A percentile compares a stretch with the other conserved stretches of the same genome.
phyloP scores from a whole-genome alignment of 2,797 vertebrate species.

The Acipenser ruthenus region DNA sequence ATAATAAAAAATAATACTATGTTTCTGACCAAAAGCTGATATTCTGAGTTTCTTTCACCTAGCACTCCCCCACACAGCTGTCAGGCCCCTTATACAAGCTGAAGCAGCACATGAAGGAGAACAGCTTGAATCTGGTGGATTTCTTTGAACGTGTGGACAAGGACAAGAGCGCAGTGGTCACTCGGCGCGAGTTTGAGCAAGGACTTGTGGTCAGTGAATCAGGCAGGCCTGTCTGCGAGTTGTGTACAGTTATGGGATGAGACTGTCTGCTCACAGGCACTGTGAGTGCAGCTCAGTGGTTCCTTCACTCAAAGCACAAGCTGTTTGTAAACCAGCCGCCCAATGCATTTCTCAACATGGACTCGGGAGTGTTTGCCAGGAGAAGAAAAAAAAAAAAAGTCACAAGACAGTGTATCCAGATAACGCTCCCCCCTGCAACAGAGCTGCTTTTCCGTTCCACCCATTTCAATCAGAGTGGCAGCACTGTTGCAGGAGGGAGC shows the following conservation, averaged over 20 bases:
- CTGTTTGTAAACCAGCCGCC: no score
- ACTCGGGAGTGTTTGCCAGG: no score
- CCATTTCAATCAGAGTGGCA: no score
- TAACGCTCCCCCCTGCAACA: no score
- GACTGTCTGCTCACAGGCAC: no score
- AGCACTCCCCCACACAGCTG: background rate
- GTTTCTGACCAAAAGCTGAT: constrained; percentile 1
- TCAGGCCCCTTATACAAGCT: constrained; percentile 19
- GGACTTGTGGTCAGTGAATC: constrained; percentile 12
- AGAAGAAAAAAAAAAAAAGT: no score
- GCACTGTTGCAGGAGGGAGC: no score
- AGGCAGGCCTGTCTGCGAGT: background rate
- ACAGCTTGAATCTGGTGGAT: constrained; percentile 19
- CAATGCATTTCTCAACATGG: no score
- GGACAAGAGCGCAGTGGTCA: constrained; percentile 4
- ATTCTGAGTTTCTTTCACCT: background rate
- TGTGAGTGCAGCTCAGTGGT: no score
- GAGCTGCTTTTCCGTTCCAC: no score
- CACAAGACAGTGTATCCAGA: no score
- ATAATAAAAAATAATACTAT: background rate
- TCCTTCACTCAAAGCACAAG: no score
- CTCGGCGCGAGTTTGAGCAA: constrained; percentile 18
- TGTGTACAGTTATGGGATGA: background rate
- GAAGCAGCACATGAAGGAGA: constrained; percentile 21
- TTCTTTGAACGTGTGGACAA: constrained; percentile 12